A percentile compares a stretch with the other conserved stretches of the same genome.
Evolutionary conservation across 2,888 invertebrate species (phyloP).

Genomic region (Coenonympha glycerion): DNA sequence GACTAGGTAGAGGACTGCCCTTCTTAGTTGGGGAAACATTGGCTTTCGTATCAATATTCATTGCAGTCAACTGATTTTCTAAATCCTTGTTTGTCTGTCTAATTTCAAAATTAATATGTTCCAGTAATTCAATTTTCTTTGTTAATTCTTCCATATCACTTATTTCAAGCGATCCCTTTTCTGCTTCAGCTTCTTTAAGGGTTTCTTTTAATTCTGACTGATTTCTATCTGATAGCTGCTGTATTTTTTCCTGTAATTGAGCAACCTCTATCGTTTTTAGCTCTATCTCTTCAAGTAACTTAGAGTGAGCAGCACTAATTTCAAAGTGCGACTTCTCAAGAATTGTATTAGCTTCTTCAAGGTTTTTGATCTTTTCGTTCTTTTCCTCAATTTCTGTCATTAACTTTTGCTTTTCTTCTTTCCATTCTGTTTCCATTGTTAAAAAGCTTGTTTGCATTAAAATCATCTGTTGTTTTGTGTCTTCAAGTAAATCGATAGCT

Average conservation of each 20-base stretch:
- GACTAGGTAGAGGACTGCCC: slow-evolving; percentile 56
- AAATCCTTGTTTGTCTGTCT: slow-evolving; percentile 72
- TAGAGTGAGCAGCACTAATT: slow-evolving; percentile 72
- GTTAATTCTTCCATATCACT: slow-evolving; percentile 59
- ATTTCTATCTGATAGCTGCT: slow-evolving; percentile 34
- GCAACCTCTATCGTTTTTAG: slow-evolving; percentile 62
- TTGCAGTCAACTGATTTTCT: slow-evolving; percentile 64
- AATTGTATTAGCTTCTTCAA: slow-evolving; percentile 75
- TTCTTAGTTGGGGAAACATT: slow-evolving; percentile 50
- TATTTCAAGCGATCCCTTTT: slow-evolving; percentile 75
- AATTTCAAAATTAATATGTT: slow-evolving; percentile 71
- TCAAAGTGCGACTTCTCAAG: slow-evolving; percentile 67
- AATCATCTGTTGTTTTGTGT: slow-evolving; percentile 87
- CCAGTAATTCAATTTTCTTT: slow-evolving; percentile 70
- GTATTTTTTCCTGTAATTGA: slow-evolving; percentile 52
- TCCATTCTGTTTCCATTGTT: slow-evolving; percentile 81
- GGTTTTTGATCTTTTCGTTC: slow-evolving; percentile 70
- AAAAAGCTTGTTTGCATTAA: slow-evolving; percentile 87
- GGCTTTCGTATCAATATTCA: slow-evolving; percentile 48
- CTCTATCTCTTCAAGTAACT: slow-evolving; percentile 72
- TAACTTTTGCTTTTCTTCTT: slow-evolving; percentile 78
- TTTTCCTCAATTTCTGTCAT: slow-evolving; percentile 73
- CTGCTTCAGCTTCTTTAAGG: slow-evolving; percentile 67
- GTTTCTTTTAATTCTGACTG: slow-evolving; percentile 35
- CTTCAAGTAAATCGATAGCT: slow-evolving; percentile 83